Percentiles rank a stretch among this genome's conserved stretches.
Conservation (phyloP, 2,113 vertebrate genomes). For the Strix aluco region DNA sequence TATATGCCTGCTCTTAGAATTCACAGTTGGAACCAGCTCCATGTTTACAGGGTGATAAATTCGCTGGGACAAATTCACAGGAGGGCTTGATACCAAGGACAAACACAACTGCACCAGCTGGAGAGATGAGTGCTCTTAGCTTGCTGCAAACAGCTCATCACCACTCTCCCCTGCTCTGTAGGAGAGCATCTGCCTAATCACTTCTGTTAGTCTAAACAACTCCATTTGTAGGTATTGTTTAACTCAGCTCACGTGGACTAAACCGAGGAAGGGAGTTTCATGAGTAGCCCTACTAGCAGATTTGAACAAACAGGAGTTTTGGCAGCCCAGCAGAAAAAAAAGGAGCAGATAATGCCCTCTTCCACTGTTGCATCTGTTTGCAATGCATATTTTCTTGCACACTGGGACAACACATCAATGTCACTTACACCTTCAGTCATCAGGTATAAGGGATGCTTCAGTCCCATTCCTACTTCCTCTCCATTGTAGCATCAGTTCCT, state of each 20-base stretch:
- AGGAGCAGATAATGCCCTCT: background rate
- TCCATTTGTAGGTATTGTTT: background rate
- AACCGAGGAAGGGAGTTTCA: background rate
- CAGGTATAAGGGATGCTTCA: background rate
- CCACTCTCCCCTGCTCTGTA: background rate
- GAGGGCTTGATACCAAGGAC: background rate
- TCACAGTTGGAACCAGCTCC: background rate
- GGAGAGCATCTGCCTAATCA: background rate
- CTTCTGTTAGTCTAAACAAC: background rate
- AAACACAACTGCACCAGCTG: rapidly evolving
- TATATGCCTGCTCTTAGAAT: background rate
- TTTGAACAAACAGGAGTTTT: background rate
- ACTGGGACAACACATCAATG: background rate
- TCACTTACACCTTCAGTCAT: background rate
- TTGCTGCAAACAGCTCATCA: background rate
- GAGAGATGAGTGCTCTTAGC: background rate
- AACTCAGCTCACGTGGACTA: rapidly evolving
- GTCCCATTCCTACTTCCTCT: background rate
- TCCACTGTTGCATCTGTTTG: background rate
- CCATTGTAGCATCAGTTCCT: background rate
- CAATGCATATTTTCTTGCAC: background rate
- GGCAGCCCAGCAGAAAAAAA: background rate
- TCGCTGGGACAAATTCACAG: background rate
- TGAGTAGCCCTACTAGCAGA: background rate
- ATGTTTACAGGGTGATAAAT: background rate